These are phyloP conservation scores for Cataglyphis albicans DNA, from an alignment of 2,888 invertebrate species.

Conservation along the genomic window DNA sequence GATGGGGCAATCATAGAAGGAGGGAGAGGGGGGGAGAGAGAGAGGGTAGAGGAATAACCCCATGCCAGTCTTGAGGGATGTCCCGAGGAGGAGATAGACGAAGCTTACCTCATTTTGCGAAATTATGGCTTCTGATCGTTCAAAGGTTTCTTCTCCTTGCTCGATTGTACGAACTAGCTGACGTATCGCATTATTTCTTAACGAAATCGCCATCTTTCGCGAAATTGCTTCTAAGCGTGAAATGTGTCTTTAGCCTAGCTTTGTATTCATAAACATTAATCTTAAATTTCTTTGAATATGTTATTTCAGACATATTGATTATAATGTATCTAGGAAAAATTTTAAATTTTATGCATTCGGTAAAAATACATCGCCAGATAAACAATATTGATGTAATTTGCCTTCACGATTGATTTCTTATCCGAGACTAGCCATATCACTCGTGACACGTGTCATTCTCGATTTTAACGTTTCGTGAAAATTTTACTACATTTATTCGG, in stretches of 20 bases:
- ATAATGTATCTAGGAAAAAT: background rate
- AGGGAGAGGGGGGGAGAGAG: slow-evolving; percentile 75
- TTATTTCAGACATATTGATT: background rate
- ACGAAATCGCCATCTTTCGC: slow-evolving; percentile 46
- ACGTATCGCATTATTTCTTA: slow-evolving; percentile 40
- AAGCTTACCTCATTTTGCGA: slow-evolving; percentile 76
- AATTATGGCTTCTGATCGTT: slow-evolving; percentile 75
- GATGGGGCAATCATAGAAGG: slow-evolving; percentile 75
- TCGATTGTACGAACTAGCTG: slow-evolving; percentile 34
- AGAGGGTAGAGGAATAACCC: slow-evolving; percentile 74
- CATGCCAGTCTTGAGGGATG: slow-evolving; percentile 73
- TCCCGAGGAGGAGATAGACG: slow-evolving; percentile 67
- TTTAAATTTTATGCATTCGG: background rate
- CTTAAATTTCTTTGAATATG: background rate
- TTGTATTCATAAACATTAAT: background rate
- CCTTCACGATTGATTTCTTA: slow-evolving; percentile 2
- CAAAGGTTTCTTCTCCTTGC: slow-evolving; percentile 56
- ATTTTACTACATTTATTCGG: background rate
- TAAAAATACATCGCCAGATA: background rate
- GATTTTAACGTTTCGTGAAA: background rate
- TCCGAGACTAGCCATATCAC: background rate
- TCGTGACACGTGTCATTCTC: background rate
- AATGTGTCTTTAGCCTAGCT: background rate
- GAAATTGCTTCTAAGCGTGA: slow-evolving; percentile 6
- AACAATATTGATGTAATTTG: background rate